Base-by-base conservation (phyloP, 1,140 invertebrate genomes). In the Pachypeltis micranthus region DNA sequence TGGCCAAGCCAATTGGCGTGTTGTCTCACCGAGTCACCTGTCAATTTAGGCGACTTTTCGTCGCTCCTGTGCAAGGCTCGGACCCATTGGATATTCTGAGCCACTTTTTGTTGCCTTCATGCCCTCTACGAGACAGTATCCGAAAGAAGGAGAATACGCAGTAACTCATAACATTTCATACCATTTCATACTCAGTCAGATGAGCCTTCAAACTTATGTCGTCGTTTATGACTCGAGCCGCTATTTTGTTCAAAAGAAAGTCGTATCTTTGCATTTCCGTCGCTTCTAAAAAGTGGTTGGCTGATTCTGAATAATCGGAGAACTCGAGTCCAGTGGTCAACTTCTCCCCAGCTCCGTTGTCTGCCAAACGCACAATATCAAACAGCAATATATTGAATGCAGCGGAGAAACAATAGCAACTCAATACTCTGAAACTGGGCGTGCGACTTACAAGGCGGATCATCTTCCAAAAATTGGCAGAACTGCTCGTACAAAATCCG, bases 171-270 rank as follows among this genome's bases (percentile, higher is more conserved):
- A 21, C 51, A 14, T 10, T 56, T 10, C 19, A 56, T 66, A 84
- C 85, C 69, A 86, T 68, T 71, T 86, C 85, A 70, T 87, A 87
- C 69, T 87, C 85, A 73, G 86, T 85, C 73, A 88, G 87, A 69
- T 86, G 86, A 0, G 85, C 84, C 59, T 78, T 74, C 16, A 87
- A 73, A 1, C 83, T 75, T 7, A 85, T 65, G 63, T 81, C 77
- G 12, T 78, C 71, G 60, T 80, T 73, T 55, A 80, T 77, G 3
- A 77, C 70, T 12, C 73, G 65, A 25, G 77, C 74, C 0, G 85
- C 83, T 39, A 87, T 85, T 71, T 85, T 85, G 29, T 84, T 79
- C 0, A 86, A 72, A 44, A 86, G 75, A 28, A 85, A 72, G 21
- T 51, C 47, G 21, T 51, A 51, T 10, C 47, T 7, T 51, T 51